Evolutionary conservation across 2,113 vertebrate species (phyloP), one percentile per base, ranked within the genome.

Genomic region (Macquaria australasica): DNA sequence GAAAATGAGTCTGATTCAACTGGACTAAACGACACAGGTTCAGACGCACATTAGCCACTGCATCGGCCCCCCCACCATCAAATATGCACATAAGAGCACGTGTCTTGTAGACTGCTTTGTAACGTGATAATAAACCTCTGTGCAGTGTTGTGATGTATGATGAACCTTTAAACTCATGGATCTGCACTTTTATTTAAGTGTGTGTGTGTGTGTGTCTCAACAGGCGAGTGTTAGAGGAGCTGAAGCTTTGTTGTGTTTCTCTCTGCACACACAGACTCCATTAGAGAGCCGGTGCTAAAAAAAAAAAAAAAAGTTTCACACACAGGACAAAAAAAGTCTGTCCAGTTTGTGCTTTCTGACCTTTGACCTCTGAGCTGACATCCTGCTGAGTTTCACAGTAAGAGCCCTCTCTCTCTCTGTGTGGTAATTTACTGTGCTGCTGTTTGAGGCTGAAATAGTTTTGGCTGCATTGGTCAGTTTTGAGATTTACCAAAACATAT

Each of bases 201-300:
- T 59, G 16, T 79, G 64, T 56, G 79, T 73, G 63, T 73, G 0
- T 67, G 75, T 82, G 62, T 72, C 28, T 87, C n/a, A 15, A 71
- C 79, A 85, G 60, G 6, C 70, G 59, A 41, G 70, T 79, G 89
- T 80, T 9, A 62, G 45, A 69, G 50, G 6, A 68, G 64, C 48
- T 31, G 23, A 23, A 68, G 69, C 1, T 15, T 87, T 73, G 73
- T 73, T 64, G 82, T 59, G 25, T 18, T 5, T 79, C 78, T 15
- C 39, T 90, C 25, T 79, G 73, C 69, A 88, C 67, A 90, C 90
- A 83, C 79, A 81, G 4, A 83, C 56, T 50, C 63, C n/a, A 89
- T 91, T 91, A 93, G 83, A 76, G 51, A 56, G 34, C 11, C 16
- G 0, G 6, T 69, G 88, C 84, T 76, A 84, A 82, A 87, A 85